A percentile compares a stretch with the other conserved stretches of the same genome.
Evolutionary conservation across 1,140 invertebrate species (phyloP).

Genomic region (Armadillidium nasatum): DNA sequence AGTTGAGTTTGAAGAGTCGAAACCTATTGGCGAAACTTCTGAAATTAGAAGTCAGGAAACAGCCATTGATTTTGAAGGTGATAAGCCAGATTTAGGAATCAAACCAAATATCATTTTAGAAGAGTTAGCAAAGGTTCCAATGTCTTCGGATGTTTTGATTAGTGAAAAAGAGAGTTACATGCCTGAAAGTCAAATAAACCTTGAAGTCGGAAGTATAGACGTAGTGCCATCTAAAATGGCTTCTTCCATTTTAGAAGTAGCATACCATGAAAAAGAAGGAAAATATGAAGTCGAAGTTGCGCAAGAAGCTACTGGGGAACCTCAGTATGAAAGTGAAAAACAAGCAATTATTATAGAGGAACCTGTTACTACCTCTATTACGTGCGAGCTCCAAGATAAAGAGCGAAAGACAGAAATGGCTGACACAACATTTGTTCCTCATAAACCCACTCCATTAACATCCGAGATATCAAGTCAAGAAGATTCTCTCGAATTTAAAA

Average conservation of each 20-base stretch:
- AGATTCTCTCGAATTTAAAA: conserved; percentile 16
- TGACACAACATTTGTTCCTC: neutral
- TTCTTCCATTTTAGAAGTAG: too few species aligned
- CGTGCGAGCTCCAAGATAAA: neutral
- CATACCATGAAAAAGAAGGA: conserved; percentile 14
- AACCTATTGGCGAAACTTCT: too few species aligned
- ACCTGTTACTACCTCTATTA: neutral
- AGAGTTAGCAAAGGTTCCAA: neutral
- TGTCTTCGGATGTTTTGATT: neutral
- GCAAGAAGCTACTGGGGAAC: neutral
- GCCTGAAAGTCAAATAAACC: neutral
- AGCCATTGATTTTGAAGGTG: too few species aligned
- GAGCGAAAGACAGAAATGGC: neutral
- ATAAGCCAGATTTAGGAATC: too few species aligned
- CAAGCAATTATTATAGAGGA: conserved; percentile 7
- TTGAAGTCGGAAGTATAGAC: neutral
- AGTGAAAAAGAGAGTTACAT: neutral
- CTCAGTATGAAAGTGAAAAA: conserved; percentile 16
- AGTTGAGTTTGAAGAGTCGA: too few species aligned
- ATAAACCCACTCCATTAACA: neutral
- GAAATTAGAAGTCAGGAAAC: too few species aligned
- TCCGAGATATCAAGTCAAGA: conserved; percentile 33
- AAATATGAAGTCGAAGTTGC: neutral
- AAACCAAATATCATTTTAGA: too few species aligned
- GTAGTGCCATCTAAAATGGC: neutral